A percentile compares a stretch with the other conserved stretches of the same genome.
Evolutionary conservation across 2,888 invertebrate species (phyloP).

Genomic region (Colletes collaris): DNA sequence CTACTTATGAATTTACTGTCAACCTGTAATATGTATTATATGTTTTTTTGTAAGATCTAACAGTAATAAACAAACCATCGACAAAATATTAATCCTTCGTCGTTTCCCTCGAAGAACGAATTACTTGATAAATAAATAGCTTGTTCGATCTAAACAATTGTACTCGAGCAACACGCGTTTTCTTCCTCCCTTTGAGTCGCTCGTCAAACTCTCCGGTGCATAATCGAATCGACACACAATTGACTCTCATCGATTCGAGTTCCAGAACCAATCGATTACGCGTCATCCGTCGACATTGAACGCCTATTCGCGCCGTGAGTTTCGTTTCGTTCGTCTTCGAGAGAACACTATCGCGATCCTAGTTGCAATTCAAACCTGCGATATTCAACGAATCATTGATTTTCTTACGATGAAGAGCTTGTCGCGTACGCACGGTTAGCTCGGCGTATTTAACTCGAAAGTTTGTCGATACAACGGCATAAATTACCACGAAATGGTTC

Average conservation of each 20-base stretch:
- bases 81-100: slow-evolving; percentile 36
- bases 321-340: slow-evolving; percentile 26
- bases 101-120: not conserved
- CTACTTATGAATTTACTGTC: slow-evolving; percentile 74
- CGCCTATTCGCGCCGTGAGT: slow-evolving; percentile 42
- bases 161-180: no score
- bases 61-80: slow-evolving; percentile 78
- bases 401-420: no score
- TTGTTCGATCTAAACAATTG: no score
- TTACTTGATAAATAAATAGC: no score
- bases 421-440: slow-evolving; percentile 1
- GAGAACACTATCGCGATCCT: not conserved
- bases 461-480: slow-evolving; percentile 38
- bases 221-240: slow-evolving; percentile 51
- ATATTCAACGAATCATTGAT: no score
- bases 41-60: slow-evolving; percentile 81
- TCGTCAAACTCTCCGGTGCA: not conserved
- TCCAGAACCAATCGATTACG: slow-evolving; percentile 63
- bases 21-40: slow-evolving; percentile 80
- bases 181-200: no score
- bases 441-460: not conserved
- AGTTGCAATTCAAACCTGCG: no score
- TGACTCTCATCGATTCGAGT: slow-evolving; percentile 33
- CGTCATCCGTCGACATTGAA: slow-evolving; percentile 54
- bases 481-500: slow-evolving; percentile 37